Evolutionary conservation across 2,797 vertebrate species (phyloP).

Genomic region (Cyprinodon diabolis): DNA sequence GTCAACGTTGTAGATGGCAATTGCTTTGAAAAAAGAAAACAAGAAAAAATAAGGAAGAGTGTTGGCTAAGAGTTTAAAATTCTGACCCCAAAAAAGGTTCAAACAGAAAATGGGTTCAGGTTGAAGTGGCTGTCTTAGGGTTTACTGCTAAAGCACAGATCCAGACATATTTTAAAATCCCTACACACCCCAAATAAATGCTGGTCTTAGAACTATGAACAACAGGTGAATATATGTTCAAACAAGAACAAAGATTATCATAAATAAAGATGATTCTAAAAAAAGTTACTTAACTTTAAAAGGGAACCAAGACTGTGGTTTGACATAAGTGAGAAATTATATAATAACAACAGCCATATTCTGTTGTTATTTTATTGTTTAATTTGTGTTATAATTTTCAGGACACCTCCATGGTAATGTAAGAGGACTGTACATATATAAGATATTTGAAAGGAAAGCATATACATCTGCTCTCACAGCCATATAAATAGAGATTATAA

Average conservation of each 20-base stretch:
- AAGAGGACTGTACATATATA: background rate
- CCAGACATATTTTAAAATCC: conserved; percentile 3
- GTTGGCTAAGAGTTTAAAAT: no score
- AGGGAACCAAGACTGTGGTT: no score
- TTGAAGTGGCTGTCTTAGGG: no score
- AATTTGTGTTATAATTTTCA: no score
- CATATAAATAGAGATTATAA: background rate
- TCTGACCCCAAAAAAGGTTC: background rate
- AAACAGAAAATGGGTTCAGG: background rate
- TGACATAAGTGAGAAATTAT: background rate
- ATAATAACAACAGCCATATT: background rate
- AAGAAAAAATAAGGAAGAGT: no score
- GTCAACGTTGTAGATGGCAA: no score
- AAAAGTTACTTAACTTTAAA: background rate
- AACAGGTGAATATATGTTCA: background rate
- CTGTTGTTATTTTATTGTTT: background rate
- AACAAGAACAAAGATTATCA: background rate
- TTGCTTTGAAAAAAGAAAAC: no score
- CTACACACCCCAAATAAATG: background rate
- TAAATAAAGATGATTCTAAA: no score
- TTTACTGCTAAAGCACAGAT: background rate
- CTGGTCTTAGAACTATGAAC: background rate
- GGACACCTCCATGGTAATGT: background rate
- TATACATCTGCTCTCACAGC: background rate
- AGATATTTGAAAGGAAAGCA: background rate